Evolutionary conservation across 2,113 vertebrate species (phyloP), one percentile per base, ranked within the genome.

Genomic region (Pseudorectes ferrugineus): DNA sequence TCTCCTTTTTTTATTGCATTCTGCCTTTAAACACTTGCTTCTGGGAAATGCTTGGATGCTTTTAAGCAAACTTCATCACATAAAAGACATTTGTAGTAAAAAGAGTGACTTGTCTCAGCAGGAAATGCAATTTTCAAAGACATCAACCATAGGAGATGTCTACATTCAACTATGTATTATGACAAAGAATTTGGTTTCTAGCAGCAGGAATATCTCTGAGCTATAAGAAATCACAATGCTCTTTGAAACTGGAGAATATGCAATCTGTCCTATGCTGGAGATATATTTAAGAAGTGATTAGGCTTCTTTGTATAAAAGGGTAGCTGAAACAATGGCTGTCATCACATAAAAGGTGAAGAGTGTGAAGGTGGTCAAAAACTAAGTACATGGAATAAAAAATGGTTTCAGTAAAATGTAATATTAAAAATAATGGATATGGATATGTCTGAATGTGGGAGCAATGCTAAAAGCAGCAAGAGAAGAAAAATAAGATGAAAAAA

Each of bases 141-240:
- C 75, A 92, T 92, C 72, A 88, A n/a, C 79, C 54, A 80, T 63
- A 88, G 59, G 68, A 94, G 76, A 88, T 86, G 43, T 59, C 68
- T 94, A 88, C 61, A 91, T 86, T 93, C 57, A 77, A 21, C 59
- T 46, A 76, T 71, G 68, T 93, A 84, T 86, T 95, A 78, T 92
- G 91, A 90, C 85, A 92, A 95, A 88, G 73, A 83, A 74, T 88
- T 91, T 86, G 31, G 72, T 92, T 93, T 88, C 83, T 86, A 93
- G 35, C 92, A 96, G 91, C 85, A 89, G 79, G 88, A 86, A 48
- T 81, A 51, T 86, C 58, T 84, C 72, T 86, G 72, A 92, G 67
- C n/a, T 84, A 28, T 77, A 90, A 93, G 85, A 45, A 94, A 94
- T 94, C 79, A 95, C 36, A 84, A 43, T 29, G 11, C 10, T 86